A percentile compares a stretch with the other conserved stretches of the same genome.
Conservation (phyloP, 1,140 invertebrate genomes). For the Cryptotermes secundus region DNA sequence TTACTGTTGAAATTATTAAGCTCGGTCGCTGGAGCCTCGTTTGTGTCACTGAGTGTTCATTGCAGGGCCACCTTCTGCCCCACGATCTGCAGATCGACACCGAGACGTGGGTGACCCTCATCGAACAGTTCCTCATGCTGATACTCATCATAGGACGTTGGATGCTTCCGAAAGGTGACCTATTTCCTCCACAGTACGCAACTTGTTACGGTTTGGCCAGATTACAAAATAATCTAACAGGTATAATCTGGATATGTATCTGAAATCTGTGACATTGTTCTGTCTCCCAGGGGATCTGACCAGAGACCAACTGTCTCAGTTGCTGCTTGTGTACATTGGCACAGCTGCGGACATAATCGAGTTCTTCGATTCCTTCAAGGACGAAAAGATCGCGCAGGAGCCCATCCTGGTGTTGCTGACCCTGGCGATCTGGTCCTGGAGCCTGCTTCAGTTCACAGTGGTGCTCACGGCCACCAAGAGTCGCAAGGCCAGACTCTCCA, state of each 20-base stretch:
- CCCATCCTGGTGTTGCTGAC: slow-evolving; percentile 73
- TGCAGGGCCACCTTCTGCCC: slow-evolving; percentile 1
- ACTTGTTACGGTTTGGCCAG: too few relatives aligned
- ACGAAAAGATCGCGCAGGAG: slow-evolving; percentile 73
- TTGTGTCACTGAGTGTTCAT: not conserved
- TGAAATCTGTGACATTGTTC: not conserved
- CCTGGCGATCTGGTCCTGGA: slow-evolving; percentile 85
- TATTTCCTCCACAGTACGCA: not conserved
- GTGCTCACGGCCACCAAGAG: slow-evolving; percentile 86
- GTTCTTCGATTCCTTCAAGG: slow-evolving; percentile 94
- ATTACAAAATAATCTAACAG: too few relatives aligned
- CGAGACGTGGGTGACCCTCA: slow-evolving; percentile 81
- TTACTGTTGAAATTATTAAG: too few relatives aligned
- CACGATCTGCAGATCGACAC: slow-evolving; percentile 71
- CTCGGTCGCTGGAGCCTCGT: too few relatives aligned
- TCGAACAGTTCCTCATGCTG: slow-evolving; percentile 87
- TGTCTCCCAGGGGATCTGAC: slow-evolving; percentile 68
- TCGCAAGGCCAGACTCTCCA: slow-evolving; percentile 66
- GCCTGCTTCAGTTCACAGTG: slow-evolving; percentile 85
- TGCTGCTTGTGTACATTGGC: slow-evolving; percentile 74
- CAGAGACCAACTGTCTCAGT: slow-evolving; percentile 85
- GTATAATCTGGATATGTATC: too few relatives aligned
- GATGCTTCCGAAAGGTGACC: slow-evolving; percentile 78
- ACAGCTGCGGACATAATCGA: slow-evolving; percentile 95
- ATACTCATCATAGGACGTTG: slow-evolving; percentile 85